Conservation (phyloP, 2,888 invertebrate genomes). For the Dendrolimus houi region DNA sequence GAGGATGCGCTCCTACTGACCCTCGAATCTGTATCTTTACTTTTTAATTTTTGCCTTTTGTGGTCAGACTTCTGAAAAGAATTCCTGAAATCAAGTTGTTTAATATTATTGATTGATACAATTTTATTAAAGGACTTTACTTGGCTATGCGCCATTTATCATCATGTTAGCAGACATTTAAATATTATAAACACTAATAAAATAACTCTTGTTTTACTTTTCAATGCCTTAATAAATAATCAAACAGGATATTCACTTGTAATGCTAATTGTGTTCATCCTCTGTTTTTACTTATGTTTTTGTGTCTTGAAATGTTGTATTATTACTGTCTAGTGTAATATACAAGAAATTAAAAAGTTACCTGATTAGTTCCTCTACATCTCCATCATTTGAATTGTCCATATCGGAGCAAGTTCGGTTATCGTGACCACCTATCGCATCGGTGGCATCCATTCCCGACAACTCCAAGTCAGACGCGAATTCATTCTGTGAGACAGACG, state of each 20-base stretch:
- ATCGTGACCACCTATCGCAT: constrained; percentile 67
- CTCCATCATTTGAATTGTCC: constrained; percentile 77
- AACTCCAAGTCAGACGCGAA: constrained; percentile 79
- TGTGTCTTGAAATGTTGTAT: too few species aligned
- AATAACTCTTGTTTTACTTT: too few species aligned
- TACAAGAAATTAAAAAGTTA: constrained; percentile 17
- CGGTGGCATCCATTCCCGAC: constrained; percentile 78
- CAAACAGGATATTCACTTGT: too few species aligned
- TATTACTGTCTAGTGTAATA: too few species aligned
- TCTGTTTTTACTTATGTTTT: too few species aligned
- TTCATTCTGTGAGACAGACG: constrained; percentile 71
- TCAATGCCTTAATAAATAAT: too few species aligned
- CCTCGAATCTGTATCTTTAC: constrained; percentile 69
- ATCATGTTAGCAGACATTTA: too few species aligned
- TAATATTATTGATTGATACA: constrained; percentile 1
- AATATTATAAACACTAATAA: too few species aligned
- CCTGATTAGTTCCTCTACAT: constrained; percentile 79
- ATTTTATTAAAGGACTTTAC: constrained; percentile 1
- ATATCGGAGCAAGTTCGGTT: constrained; percentile 71
- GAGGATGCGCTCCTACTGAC: constrained; percentile 51
- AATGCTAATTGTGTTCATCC: too few species aligned
- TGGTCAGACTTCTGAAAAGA: constrained; percentile 76
- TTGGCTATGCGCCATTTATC: too few species aligned
- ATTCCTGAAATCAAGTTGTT: constrained; percentile 45
- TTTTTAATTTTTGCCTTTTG: constrained; percentile 78